These are phyloP conservation scores for Pararge aegeria DNA, from an alignment of 1,140 invertebrate genomes.

Conservation along the genomic window DNA sequence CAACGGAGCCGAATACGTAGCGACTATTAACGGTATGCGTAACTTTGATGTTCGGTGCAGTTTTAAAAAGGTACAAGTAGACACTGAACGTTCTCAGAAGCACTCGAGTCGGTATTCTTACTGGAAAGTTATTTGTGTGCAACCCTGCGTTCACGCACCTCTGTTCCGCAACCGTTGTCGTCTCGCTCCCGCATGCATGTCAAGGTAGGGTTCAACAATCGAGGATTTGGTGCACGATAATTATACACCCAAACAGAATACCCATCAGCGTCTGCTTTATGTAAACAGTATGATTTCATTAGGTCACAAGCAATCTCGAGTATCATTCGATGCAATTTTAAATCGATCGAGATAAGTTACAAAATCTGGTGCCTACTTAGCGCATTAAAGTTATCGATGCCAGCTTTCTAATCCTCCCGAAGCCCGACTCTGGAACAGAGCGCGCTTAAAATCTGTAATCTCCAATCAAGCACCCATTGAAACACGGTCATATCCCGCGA, in stretches of 20 bases:
- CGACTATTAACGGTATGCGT: constrained; percentile 43
- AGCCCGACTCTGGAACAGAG: constrained; percentile 5
- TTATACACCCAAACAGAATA: constrained; percentile 58
- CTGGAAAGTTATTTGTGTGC: constrained; percentile 72
- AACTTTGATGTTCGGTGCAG: constrained; percentile 42
- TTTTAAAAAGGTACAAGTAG: constrained; percentile 38
- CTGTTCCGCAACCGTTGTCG: constrained; percentile 55
- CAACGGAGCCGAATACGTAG: constrained; percentile 30
- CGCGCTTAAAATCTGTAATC: constrained; percentile 27
- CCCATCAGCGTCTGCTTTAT: constrained; percentile 52
- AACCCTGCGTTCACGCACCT: constrained; percentile 61
- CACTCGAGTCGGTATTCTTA: constrained; percentile 54
- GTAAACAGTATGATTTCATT: constrained; percentile 56
- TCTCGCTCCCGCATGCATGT: constrained; percentile 71
- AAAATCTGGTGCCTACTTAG: background rate
- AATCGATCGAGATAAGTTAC: background rate
- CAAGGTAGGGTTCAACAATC: constrained; percentile 78
- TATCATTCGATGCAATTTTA: constrained; percentile 1
- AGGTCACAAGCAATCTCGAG: constrained; percentile 40
- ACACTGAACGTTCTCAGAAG: constrained; percentile 52
- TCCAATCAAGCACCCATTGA: constrained; percentile 63
- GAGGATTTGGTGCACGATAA: constrained; percentile 67
- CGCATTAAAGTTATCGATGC: constrained; percentile 3
- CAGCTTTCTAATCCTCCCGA: constrained; percentile 6
- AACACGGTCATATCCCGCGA: constrained; percentile 66